Evolutionary conservation across 2,888 invertebrate genomes (phyloP), one percentile per base, ranked within the genome.

Genomic region (Cephus spinipes): DNA sequence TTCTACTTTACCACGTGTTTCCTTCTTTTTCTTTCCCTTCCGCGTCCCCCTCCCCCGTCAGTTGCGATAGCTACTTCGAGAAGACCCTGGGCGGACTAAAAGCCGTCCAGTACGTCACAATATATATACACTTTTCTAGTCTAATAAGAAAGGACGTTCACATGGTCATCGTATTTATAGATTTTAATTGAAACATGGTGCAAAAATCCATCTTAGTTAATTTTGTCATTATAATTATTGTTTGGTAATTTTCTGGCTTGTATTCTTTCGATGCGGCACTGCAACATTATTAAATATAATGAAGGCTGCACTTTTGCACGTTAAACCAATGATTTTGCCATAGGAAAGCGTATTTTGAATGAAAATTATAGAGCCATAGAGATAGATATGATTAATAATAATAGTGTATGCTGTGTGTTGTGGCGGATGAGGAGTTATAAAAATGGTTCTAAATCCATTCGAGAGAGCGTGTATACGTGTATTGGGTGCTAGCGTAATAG

Each of bases 81-180:
- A n/a, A n/a, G n/a, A n/a, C n/a, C n/a, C n/a, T n/a, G n/a, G n/a
- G n/a, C n/a, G n/a, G n/a, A n/a, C n/a, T n/a, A n/a, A n/a, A n/a
- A n/a, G n/a, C n/a, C n/a, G n/a, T n/a, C n/a, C n/a, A n/a, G n/a
- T n/a, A n/a, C n/a, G n/a, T n/a, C n/a, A n/a, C n/a, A n/a, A 69
- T 15, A 69, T 68, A 12, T 69, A 69, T 69, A 69, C 31, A 23
- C 75, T 40, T 79, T 85, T 82, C 82, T 85, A 87, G 83, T 85
- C 82, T 83, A 79, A 82, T 73, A 73, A 79, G 78, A 84, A 79
- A 83, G 81, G 80, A 80, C 83, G 84, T 88, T 89, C 83, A 83
- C 86, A 86, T 84, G 85, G 84, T 86, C 84, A 80, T 77, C 82
- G 78, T 76, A 81, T 82, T 80, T 76, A 68, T 77, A 81, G 36